Conservation (phyloP, 2,797 vertebrate genomes). For the Morus bassanus region DNA sequence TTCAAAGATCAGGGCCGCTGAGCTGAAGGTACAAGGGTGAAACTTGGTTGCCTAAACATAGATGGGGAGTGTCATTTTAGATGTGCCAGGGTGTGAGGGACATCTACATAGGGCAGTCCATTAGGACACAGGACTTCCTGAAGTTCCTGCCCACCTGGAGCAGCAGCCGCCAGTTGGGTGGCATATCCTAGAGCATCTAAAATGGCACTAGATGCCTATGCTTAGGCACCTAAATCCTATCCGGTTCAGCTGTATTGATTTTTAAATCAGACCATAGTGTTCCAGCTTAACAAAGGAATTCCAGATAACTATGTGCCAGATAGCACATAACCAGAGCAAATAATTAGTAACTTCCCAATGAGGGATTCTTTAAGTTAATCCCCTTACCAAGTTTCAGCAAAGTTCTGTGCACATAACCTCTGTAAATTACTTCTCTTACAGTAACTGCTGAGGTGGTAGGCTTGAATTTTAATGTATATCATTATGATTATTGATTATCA, state of each 20-base stretch:
- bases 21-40: not conserved
- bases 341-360: not conserved
- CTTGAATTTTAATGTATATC: conserved; percentile 31
- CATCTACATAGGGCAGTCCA: not conserved
- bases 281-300: not conserved
- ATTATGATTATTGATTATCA: conserved; percentile 55
- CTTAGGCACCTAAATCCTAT: not conserved
- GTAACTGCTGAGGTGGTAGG: not conserved
- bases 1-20: not conserved
- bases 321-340: not conserved
- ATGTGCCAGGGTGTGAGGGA: not conserved
- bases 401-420: not conserved
- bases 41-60: not conserved
- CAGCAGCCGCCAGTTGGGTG: not conserved
- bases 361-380: not conserved
- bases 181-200: not conserved
- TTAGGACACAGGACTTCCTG: not conserved
- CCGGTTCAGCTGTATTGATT: not conserved
- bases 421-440: conserved; percentile 5
- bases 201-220: not conserved
- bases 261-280: not conserved
- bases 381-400: not conserved
- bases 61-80: not conserved
- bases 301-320: not conserved
- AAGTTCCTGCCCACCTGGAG: not conserved